phyloP scores from a whole-genome alignment of 1,140 invertebrate species.

The Acromyrmex heyeri region DNA sequence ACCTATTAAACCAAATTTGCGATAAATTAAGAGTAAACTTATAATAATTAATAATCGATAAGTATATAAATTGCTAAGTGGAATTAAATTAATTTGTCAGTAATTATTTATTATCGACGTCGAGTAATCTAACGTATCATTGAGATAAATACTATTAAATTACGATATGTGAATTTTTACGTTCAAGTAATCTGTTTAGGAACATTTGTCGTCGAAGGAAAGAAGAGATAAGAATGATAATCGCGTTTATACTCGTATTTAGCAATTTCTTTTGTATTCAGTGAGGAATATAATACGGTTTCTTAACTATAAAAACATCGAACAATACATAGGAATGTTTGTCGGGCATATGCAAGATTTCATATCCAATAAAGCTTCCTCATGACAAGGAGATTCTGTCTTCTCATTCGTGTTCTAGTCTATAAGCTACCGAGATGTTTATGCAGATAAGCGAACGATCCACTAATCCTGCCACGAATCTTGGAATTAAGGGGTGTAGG shows the following conservation, averaged over 20 bases:
- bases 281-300: slow-evolving; percentile 21
- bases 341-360: slow-evolving; percentile 56
- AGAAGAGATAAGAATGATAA: not conserved
- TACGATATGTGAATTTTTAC: not conserved
- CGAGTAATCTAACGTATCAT: not conserved
- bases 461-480: slow-evolving; percentile 57
- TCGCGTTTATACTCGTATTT: not conserved
- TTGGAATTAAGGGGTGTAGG: not conserved
- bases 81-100: not conserved
- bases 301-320: slow-evolving; percentile 7
- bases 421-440: slow-evolving; percentile 75
- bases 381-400: slow-evolving; percentile 9
- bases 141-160: not conserved
- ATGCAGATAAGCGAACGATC: slow-evolving; percentile 77
- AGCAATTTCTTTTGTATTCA: slow-evolving; percentile 12
- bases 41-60: not conserved
- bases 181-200: not conserved
- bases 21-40: not conserved
- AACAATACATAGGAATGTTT: slow-evolving; percentile 30
- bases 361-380: slow-evolving; percentile 18
- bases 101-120: not conserved
- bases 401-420: slow-evolving; percentile 48
- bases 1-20: not conserved
- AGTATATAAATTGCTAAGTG: not conserved
- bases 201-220: not conserved